A percentile compares a stretch with the other conserved stretches of the same genome.
phyloP scores from a whole-genome alignment of 2,888 invertebrate genomes.

The Erebia ligea region DNA sequence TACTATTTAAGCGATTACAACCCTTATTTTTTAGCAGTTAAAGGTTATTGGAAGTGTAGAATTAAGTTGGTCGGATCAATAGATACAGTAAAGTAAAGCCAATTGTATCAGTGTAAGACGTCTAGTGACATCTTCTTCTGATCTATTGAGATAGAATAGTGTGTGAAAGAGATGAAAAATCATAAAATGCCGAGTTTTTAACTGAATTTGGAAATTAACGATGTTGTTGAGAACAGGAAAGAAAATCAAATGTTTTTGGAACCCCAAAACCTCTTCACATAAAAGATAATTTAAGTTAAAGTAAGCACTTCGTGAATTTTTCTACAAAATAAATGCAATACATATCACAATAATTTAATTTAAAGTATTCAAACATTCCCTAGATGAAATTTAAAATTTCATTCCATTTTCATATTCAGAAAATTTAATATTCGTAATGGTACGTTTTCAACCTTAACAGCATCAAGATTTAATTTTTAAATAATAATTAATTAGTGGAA shows the following conservation, averaged over 20 bases:
- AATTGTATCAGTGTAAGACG: constrained; percentile 12
- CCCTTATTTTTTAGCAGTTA: not conserved
- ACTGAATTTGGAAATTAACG: too few relatives aligned
- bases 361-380: not conserved
- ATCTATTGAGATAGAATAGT: not conserved
- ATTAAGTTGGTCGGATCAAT: not conserved
- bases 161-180: too few relatives aligned
- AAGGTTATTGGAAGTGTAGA: not conserved
- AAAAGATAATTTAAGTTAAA: too few relatives aligned
- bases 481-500: constrained; percentile 2
- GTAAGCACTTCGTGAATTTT: too few relatives aligned
- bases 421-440: not conserved
- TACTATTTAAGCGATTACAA: not conserved
- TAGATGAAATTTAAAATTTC: not conserved
- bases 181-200: too few relatives aligned
- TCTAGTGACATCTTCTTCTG: not conserved
- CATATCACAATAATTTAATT: not conserved
- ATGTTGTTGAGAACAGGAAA: too few relatives aligned
- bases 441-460: not conserved
- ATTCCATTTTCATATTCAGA: not conserved
- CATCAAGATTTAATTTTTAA: not conserved
- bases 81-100: not conserved
- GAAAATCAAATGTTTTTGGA: too few relatives aligned
- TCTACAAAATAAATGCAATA: too few relatives aligned
- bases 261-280: too few relatives aligned